Evolutionary conservation across 37 sponge, comb jelly and placozoan species (phyloP).

Genomic region (Haliclona indistincta): DNA sequence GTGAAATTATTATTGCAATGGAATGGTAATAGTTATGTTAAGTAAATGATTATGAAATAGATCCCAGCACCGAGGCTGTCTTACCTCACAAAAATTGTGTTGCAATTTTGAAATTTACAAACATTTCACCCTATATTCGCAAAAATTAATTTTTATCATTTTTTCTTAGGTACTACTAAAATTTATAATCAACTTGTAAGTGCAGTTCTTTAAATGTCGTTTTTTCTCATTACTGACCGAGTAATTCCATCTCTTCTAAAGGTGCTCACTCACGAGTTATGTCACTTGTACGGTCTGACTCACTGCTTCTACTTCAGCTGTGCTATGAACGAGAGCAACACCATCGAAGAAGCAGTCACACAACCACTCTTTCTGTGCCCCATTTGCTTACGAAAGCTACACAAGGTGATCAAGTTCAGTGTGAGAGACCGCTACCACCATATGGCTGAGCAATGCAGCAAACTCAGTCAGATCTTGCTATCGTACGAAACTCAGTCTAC

Average conservation of each 20-base stretch:
- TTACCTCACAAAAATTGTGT: too few species aligned
- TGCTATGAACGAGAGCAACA: slow-evolving; percentile 88
- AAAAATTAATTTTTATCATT: too few species aligned
- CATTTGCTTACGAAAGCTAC: slow-evolving; percentile 83
- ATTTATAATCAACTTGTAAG: too few species aligned
- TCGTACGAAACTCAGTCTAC: too few species aligned
- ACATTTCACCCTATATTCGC: too few species aligned
- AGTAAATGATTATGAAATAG: too few species aligned
- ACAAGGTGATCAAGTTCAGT: slow-evolving; percentile 73
- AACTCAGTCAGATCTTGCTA: neutral
- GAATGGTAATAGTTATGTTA: too few species aligned
- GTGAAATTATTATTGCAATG: neutral
- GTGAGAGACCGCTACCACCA: slow-evolving; percentile 41
- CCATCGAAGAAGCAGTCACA: slow-evolving; percentile 67
- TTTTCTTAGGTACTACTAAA: too few species aligned
- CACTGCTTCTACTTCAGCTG: slow-evolving; percentile 91
- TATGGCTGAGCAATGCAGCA: slow-evolving; percentile 10
- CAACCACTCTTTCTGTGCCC: slow-evolving; percentile 91
- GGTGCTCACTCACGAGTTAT: slow-evolving; percentile 90
- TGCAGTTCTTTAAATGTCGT: too few species aligned
- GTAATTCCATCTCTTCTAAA: slow-evolving; percentile 10
- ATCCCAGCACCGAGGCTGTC: too few species aligned
- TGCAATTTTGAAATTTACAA: too few species aligned
- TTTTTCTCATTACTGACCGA: too few species aligned
- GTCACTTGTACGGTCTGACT: slow-evolving; percentile 85